phyloP scores from a whole-genome alignment of 2,888 invertebrate genomes.

The Leptopterna dolabrata region DNA sequence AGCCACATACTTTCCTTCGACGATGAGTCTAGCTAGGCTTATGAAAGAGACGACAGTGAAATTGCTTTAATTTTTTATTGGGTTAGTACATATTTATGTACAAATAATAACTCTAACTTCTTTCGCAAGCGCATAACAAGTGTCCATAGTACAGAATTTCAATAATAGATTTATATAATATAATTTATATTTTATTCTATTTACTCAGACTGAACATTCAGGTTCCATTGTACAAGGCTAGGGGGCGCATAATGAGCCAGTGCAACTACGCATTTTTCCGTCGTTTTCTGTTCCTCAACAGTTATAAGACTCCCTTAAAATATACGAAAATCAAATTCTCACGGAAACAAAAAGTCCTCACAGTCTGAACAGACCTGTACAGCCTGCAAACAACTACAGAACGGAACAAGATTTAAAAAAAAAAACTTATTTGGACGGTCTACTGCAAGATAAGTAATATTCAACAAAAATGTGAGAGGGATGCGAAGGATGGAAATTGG shows the following conservation, averaged over 20 bases:
- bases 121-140: slow-evolving; percentile 59
- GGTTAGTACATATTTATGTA: slow-evolving; percentile 62
- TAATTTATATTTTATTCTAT: slow-evolving; percentile 35
- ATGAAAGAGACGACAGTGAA: background rate
- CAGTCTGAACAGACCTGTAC: background rate
- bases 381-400: background rate
- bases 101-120: slow-evolving; percentile 61
- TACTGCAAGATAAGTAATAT: slow-evolving; percentile 3
- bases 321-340: background rate
- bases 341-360: background rate
- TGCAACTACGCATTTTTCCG: slow-evolving; percentile 30
- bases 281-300: slow-evolving; percentile 11
- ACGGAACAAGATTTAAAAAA: background rate
- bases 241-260: slow-evolving; percentile 47
- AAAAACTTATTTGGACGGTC: slow-evolving; percentile 22
- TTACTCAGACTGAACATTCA: slow-evolving; percentile 53
- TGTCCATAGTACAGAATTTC: slow-evolving; percentile 55
- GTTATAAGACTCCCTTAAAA: background rate
- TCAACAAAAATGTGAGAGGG: background rate
- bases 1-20: no score
- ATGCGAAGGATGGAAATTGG: no score
- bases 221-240: slow-evolving; percentile 49
- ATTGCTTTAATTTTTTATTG: slow-evolving; percentile 57
- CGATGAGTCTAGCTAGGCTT: no score
- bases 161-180: slow-evolving; percentile 40